Percentiles rank a stretch among this genome's conserved stretches.
Evolutionary conservation across 2,113 vertebrate genomes (phyloP).

Genomic region (Herpetotheres cachinnans): DNA sequence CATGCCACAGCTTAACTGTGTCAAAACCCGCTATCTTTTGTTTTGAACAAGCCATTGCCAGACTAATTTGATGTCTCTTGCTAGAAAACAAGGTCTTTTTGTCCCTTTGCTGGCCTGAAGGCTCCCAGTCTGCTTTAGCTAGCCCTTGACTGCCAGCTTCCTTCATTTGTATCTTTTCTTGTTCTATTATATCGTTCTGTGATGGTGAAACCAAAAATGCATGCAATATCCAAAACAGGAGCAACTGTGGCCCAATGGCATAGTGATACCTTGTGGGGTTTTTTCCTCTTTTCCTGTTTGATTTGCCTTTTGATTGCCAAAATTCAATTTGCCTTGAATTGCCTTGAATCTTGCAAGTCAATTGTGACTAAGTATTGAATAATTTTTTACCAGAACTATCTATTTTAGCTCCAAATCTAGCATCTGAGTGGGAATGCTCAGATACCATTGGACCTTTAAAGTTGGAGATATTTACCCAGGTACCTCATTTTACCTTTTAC

Average conservation of each 20-base stretch:
- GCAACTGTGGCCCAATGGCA: too few species aligned
- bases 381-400: neutral
- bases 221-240: neutral
- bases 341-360: too few species aligned
- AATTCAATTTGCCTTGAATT: too few species aligned
- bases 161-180: neutral
- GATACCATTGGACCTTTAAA: neutral
- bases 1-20: neutral
- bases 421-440: neutral
- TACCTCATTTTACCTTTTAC: neutral
- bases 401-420: neutral
- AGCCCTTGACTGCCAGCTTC: neutral
- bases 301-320: neutral
- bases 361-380: neutral
- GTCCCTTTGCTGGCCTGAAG: neutral
- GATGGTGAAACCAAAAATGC: neutral
- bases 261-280: rapidly evolving
- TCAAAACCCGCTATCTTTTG: neutral
- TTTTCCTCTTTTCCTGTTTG: neutral
- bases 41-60: neutral
- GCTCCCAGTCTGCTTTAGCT: neutral
- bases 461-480: neutral
- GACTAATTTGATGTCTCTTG: neutral
- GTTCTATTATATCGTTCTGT: neutral
- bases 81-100: neutral